A percentile compares a stretch with the other conserved stretches of the same genome.
phyloP scores from a whole-genome alignment of 37 sponge, comb jelly and placozoan genomes.

The Dysidea cf. avara region DNA sequence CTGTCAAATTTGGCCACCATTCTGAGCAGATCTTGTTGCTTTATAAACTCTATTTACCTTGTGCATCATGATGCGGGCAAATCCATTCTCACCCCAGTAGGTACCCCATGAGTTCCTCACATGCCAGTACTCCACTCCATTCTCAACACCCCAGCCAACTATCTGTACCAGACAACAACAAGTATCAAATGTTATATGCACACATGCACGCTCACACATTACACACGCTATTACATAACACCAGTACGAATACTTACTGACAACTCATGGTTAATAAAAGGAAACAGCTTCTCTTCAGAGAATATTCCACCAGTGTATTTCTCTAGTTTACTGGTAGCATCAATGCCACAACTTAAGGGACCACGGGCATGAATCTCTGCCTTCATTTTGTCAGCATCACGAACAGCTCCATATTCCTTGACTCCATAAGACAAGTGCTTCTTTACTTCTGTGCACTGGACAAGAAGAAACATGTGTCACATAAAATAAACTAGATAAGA shows the following conservation, averaged over 20 bases:
- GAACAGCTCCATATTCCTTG: slow-evolving; percentile 66
- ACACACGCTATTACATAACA: neutral
- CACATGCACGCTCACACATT: neutral
- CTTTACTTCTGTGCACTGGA: slow-evolving; percentile 57
- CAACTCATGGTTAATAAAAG: slow-evolving; percentile 80
- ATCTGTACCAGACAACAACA: slow-evolving; percentile 18
- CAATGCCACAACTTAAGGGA: slow-evolving; percentile 80
- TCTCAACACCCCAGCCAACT: slow-evolving; percentile 89
- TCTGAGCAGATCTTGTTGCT: too few species aligned
- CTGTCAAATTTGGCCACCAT: too few species aligned
- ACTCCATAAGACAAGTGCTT: slow-evolving; percentile 72
- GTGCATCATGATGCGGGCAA: slow-evolving; percentile 84
- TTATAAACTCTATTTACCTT: slow-evolving; percentile 52
- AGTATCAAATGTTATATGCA: neutral
- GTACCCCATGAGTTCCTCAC: slow-evolving; percentile 85
- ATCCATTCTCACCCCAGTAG: slow-evolving; percentile 89
- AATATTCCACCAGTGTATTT: slow-evolving; percentile 70
- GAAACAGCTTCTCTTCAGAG: slow-evolving; percentile 51
- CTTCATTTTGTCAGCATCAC: slow-evolving; percentile 76
- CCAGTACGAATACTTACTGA: slow-evolving; percentile 45
- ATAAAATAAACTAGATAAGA: too few species aligned
- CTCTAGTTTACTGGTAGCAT: slow-evolving; percentile 62
- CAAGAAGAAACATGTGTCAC: neutral
- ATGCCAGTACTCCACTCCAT: slow-evolving; percentile 87
- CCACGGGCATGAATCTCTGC: slow-evolving; percentile 77